These are phyloP conservation scores for Sipha flava DNA, from an alignment of 1,140 invertebrate species.

Conservation along the genomic window DNA sequence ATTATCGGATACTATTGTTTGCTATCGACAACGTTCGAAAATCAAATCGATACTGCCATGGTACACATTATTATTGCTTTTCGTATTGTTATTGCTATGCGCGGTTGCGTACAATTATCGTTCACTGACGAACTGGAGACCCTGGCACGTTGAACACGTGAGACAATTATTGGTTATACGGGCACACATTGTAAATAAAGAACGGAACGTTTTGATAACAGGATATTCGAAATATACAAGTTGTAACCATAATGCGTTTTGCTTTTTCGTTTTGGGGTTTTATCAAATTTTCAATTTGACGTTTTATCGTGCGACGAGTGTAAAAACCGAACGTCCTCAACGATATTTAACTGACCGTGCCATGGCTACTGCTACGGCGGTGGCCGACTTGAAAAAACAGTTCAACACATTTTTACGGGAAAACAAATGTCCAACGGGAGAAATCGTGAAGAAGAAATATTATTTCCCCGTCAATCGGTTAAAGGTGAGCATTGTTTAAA, in stretches of 20 bases:
- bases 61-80: too few species aligned
- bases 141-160: background rate
- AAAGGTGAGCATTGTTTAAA: background rate
- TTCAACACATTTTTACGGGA: background rate
- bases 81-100: too few species aligned
- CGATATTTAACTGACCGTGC: background rate
- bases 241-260: too few species aligned
- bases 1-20: too few species aligned
- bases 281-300: too few species aligned
- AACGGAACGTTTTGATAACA: background rate
- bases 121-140: background rate
- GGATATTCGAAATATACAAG: too few species aligned
- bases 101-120: too few species aligned
- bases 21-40: too few species aligned
- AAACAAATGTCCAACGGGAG: background rate
- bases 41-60: too few species aligned
- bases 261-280: too few species aligned
- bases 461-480: background rate
- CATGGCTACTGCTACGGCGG: background rate
- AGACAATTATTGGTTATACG: background rate
- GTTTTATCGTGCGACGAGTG: too few species aligned
- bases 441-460: constrained; percentile 14
- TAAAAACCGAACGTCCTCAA: background rate
- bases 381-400: background rate
- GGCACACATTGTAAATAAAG: background rate